phyloP scores from a whole-genome alignment of 2,888 invertebrate species.

The Leptinotarsa tumamoca region DNA sequence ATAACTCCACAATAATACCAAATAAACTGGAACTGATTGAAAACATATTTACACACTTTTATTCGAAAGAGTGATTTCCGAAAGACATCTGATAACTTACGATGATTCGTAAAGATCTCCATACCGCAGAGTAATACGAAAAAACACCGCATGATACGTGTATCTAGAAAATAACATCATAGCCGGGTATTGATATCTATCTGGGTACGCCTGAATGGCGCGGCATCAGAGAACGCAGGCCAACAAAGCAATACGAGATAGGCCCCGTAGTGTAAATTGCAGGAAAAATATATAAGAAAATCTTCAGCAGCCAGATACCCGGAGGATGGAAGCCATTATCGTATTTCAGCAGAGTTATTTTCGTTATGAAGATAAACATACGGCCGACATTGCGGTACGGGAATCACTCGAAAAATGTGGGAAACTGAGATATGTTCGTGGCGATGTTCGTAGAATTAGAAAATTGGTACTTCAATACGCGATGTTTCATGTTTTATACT shows the following conservation, averaged over 20 bases:
- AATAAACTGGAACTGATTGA: too few relatives aligned
- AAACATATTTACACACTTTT: neutral
- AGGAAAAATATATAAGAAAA: conserved; percentile 5
- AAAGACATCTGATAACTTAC: neutral
- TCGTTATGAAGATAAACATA: conserved; percentile 32
- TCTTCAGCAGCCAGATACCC: conserved; percentile 16
- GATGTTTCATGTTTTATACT: too few relatives aligned
- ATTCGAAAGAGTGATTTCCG: neutral
- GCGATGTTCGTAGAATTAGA: neutral
- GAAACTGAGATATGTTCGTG: conserved; percentile 2
- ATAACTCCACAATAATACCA: too few relatives aligned
- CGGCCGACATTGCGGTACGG: conserved; percentile 11
- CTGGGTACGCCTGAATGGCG: neutral
- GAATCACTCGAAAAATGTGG: neutral
- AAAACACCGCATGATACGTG: conserved; percentile 1
- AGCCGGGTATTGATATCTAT: conserved; percentile 15
- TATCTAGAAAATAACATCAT: conserved; percentile 7
- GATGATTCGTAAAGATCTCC: neutral
- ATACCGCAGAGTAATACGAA: conserved; percentile 6
- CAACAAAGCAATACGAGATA: conserved; percentile 18
- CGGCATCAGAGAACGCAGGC: conserved; percentile 10
- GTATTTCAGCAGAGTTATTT: conserved; percentile 28
- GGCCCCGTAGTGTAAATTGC: conserved; percentile 13
- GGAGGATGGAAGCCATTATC: conserved; percentile 35
- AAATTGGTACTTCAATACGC: neutral